Base-by-base conservation (phyloP, 2,797 vertebrate species). In the Poeciliopsis infans region DNA sequence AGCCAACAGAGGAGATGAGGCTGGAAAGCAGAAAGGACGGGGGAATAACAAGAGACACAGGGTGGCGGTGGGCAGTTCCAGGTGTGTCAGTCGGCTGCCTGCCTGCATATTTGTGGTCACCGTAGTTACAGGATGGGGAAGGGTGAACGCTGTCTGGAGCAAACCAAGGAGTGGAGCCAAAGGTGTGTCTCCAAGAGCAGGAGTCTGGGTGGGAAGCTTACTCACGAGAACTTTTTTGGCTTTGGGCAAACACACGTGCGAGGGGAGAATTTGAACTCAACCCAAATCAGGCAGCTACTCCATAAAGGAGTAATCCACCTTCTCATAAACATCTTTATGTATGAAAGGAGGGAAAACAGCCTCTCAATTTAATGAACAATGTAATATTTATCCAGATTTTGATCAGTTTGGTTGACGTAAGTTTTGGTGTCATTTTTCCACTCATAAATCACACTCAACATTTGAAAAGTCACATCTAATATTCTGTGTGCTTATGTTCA, bases 41-140 rank as follows among this genome's bases (percentile, higher is more conserved):
- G 43, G 77, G 51, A 72, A 72, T 57, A 79, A 75, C n/a, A 20
- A 64, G 73, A 87, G 74, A 72, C 69, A 16, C 61, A 28, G 61
- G 83, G 80, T 76, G 75, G 80, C 81, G 76, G 76, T 72, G 77
- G 85, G 84, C 74, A 78, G 87, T 45, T 93, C 91, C 93, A 95
- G 95, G 94, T 96, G 95, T 94, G 91, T 89, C 72, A 76, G 87
- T 79, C 31, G 87, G 92, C 94, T 92, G 84, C 92, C 88, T 77
- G 85, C 78, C 90, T 86, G 87, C 93, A 94, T 94, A 93, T 87
- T 95, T 95, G 93, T 66, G 93, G 93, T 90, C 45, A 41, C 64
- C 16, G 49, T 39, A 79, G 90, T 88, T 85, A 90, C 73, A 78
- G 83, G 76, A 86, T 77, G 82, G 72, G 81, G 3, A 71, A 53